Percentiles rank a stretch among this genome's conserved stretches.
These are phyloP conservation scores for Agapostemon virescens DNA, from an alignment of 2,888 invertebrate species.

Conservation along the genomic window DNA sequence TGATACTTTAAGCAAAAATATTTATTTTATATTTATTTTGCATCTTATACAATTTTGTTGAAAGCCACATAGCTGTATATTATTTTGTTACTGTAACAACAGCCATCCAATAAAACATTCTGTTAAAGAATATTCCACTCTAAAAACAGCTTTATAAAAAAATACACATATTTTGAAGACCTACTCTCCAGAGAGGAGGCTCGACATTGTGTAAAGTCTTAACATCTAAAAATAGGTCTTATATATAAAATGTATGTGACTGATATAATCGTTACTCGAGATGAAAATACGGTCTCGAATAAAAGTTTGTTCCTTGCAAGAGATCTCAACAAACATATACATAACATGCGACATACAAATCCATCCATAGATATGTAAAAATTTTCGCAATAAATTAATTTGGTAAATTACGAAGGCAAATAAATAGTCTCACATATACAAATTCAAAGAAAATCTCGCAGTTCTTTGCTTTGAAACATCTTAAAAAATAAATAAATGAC, in stretches of 20 bases:
- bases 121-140: background rate
- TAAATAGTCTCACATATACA: background rate
- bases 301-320: background rate
- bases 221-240: conserved; percentile 25
- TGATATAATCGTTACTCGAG: background rate
- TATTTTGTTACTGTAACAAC: conserved; percentile 15
- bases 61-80: conserved; percentile 9
- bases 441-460: background rate
- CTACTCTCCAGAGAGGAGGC: background rate
- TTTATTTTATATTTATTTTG: conserved; percentile 73
- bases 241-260: conserved; percentile 21
- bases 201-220: conserved; percentile 26
- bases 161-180: conserved; percentile 4
- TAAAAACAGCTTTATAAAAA: conserved; percentile 24
- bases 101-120: conserved; percentile 3
- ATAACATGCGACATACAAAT: conserved; percentile 19
- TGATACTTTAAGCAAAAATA: conserved; percentile 31
- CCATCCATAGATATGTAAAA: conserved; percentile 1
- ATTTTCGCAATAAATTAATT: conserved; percentile 4
- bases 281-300: conserved; percentile 21
- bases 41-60: conserved; percentile 21
- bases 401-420: background rate
- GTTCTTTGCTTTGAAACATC: background rate
- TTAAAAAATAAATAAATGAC: conserved; percentile 16
- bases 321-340: background rate